Base-by-base conservation (phyloP, 1,140 invertebrate species). In the Scaptodrosophila lebanonensis region DNA sequence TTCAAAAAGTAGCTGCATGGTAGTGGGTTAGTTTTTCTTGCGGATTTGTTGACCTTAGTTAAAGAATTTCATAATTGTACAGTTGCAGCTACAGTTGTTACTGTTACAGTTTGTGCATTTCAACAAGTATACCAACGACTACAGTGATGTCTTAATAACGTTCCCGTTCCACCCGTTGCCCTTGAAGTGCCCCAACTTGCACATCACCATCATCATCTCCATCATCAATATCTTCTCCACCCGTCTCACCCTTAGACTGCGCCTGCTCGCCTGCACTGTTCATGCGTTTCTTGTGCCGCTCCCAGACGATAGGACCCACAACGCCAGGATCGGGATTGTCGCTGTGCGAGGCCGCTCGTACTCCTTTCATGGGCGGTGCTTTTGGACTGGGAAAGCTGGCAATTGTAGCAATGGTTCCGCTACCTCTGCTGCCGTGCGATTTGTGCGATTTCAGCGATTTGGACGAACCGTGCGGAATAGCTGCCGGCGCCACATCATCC, bases 271-370 rank as follows among this genome's bases (percentile, higher is more conserved):
- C 70, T 20, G 58, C 65, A 88, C 69, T 71, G 51, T 56, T 42
- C 33, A 79, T 12, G 8, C 86, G 79, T 67, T 90, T 79, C 59
- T 89, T 89, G 72, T 93, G 92, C 36, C 93, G 82, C 83, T 94
- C 91, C 93, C 93, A 95, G 2, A 95, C 93, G 33, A 94, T 87
- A 0, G 94, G 94, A 0, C 93, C 93, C 16, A 95, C 89, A n/a
- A 94, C 91, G n/a, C 94, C 94, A 1, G 94, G 93, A 88, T 95
- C 94, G 64, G 86, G 77, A 65, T 85, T 84, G 52, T 87, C 85
- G 70, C 85, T 86, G 49, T 87, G 85, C 20, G 84, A 77, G 0
- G 84, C 76, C 3, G 70, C 60, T 3, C 76, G 72, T 17, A 72
- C 59, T 15, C 56, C 59, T 20, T 49, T 50, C 25, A 64, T 52